Evolutionary conservation across 2,888 invertebrate species (phyloP).

Genomic region (Cosmorhoe ocellata): DNA sequence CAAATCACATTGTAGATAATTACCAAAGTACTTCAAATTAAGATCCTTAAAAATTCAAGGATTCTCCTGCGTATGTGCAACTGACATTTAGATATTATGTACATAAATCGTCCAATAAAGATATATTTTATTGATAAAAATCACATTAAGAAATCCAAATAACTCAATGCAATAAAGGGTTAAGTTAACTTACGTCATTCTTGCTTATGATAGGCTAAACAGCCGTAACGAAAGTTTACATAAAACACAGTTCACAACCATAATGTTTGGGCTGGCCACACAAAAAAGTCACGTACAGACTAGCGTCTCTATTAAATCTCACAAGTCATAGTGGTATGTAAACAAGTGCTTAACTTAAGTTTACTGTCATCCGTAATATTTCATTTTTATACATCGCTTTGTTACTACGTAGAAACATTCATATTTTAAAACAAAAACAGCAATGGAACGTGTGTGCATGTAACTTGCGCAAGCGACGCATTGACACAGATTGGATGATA

Average conservation of each 20-base stretch:
- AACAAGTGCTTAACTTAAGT: constrained; percentile 72
- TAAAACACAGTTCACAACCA: constrained; percentile 34
- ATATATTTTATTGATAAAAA: too few relatives aligned
- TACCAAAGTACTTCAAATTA: too few relatives aligned
- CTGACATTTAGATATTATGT: too few relatives aligned
- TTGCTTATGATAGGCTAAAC: constrained; percentile 6
- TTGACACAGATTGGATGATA: constrained; percentile 33
- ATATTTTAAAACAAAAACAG: background rate
- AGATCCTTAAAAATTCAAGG: too few relatives aligned
- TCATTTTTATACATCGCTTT: constrained; percentile 10
- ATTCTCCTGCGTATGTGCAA: too few relatives aligned
- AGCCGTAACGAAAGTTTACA: constrained; percentile 4
- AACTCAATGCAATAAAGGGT: constrained; percentile 1
- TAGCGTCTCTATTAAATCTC: constrained; percentile 70
- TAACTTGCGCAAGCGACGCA: constrained; percentile 66
- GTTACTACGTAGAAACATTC: background rate
- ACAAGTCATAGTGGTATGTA: constrained; percentile 57
- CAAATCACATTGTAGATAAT: too few relatives aligned
- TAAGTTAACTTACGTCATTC: constrained; percentile 1
- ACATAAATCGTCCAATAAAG: too few relatives aligned
- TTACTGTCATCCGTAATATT: constrained; percentile 65
- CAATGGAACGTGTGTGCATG: constrained; percentile 38
- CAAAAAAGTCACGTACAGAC: constrained; percentile 56
- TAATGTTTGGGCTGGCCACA: constrained; percentile 51
- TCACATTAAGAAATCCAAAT: too few relatives aligned